phyloP scores from a whole-genome alignment of 2,797 vertebrate genomes.

The Chloroceryle inda region DNA sequence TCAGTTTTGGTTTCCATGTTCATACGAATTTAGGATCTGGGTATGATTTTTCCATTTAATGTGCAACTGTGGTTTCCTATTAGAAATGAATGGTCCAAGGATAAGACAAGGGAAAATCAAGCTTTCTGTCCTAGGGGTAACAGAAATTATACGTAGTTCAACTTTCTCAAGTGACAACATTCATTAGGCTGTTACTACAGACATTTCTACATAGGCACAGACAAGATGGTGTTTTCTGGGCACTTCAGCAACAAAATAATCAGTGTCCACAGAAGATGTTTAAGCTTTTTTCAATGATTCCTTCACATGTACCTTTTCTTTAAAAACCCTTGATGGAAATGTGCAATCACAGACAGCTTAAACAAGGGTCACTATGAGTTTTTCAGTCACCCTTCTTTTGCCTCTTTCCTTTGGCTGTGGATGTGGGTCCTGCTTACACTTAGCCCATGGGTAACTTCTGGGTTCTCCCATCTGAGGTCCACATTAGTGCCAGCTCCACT shows the following conservation, averaged over 20 bases:
- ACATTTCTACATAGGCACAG: neutral
- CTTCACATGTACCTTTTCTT: neutral
- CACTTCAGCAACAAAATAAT: conserved; percentile 4
- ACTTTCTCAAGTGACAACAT: conserved; percentile 46
- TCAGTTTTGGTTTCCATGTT: conserved; percentile 19
- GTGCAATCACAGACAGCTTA: neutral
- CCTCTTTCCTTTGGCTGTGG: neutral
- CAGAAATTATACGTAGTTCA: conserved; percentile 14
- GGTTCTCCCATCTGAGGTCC: conserved; percentile 26
- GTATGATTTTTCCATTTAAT: neutral
- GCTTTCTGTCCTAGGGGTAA: conserved; percentile 37
- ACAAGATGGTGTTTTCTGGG: conserved; percentile 16
- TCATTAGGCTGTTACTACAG: conserved; percentile 31
- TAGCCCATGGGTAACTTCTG: neutral
- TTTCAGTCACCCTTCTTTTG: neutral
- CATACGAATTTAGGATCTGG: conserved; percentile 11
- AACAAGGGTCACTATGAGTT: neutral
- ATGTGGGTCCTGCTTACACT: neutral
- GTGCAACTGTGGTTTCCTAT: neutral
- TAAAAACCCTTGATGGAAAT: neutral
- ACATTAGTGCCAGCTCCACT: conserved; percentile 5
- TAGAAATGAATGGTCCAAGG: neutral
- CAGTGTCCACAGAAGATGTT: neutral
- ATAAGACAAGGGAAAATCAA: conserved; percentile 47
- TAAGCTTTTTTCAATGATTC: neutral